Percentiles rank a stretch among this genome's conserved stretches.
These are phyloP conservation scores for Drosophila athabasca DNA, from an alignment of 1,140 invertebrate species.

Conservation along the genomic window DNA sequence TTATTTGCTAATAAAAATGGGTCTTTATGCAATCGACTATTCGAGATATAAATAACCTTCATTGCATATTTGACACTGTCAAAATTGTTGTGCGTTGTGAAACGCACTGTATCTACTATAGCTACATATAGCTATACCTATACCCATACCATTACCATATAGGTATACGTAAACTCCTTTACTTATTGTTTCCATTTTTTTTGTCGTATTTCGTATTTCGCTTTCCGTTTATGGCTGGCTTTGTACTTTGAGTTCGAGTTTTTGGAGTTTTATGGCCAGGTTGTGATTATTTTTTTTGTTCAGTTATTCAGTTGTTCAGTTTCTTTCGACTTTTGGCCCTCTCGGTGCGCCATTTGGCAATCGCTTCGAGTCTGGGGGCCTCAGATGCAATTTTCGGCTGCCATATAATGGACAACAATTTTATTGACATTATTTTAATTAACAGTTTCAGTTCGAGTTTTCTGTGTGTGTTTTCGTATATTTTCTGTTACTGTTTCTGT, in stretches of 20 bases:
- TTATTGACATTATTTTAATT: constrained; percentile 83
- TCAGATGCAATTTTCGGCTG: constrained; percentile 74
- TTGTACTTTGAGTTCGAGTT: constrained; percentile 68
- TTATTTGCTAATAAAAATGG: no score
- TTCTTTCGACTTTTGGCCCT: constrained; percentile 73
- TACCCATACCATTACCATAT: constrained; percentile 9
- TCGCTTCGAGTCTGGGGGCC: constrained; percentile 38
- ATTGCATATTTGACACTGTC: no score
- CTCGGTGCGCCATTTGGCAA: constrained; percentile 66
- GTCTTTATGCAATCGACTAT: no score
- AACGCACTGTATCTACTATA: constrained; percentile 32
- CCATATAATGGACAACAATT: constrained; percentile 81
- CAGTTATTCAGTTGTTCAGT: constrained; percentile 11
- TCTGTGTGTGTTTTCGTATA: background rate
- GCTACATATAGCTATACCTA: constrained; percentile 36
- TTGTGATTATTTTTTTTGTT: constrained; percentile 68
- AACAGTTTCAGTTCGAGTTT: constrained; percentile 51
- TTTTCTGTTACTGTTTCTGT: constrained; percentile 8
- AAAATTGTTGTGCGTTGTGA: background rate
- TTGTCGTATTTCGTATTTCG: constrained; percentile 3
- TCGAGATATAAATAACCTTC: background rate
- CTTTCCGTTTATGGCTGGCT: constrained; percentile 75
- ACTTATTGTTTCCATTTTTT: constrained; percentile 75
- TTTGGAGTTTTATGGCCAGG: constrained; percentile 71
- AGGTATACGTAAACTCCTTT: constrained; percentile 65